Evolutionary conservation across 2,888 invertebrate genomes (phyloP), one percentile per base, ranked within the genome.

Genomic region (Hedychridium roseum): DNA sequence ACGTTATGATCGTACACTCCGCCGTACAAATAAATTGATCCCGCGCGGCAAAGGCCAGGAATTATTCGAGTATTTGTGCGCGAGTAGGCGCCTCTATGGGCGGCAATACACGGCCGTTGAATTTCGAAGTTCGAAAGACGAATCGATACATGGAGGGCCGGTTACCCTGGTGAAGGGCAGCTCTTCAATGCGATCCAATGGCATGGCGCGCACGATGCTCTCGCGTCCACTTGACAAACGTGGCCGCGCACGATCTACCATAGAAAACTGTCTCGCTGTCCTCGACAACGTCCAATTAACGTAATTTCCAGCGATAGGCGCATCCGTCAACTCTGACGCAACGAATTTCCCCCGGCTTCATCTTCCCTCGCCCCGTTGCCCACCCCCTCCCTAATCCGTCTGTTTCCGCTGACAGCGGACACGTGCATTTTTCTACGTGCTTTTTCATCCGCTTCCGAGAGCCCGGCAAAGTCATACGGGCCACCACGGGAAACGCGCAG

Each of bases 271-370:
- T 64, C 62, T 66, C 63, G 60, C 57, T 50, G 57, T 54, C 62
- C 63, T 68, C 64, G 63, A 61, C 66, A 64, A 63, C 57, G 66
- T 70, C 70, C 68, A 69, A 70, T 70, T 70, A 69, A 69, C 69
- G 66, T 70, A 68, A 70, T 68, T 66, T 60, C 60, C 42, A 47
- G 42, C 63, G 60, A 67, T 64, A 66, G 57, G 49, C 59, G 45
- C 58, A 68, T 66, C 65, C 66, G 69, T 69, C 60, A 57, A 50
- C 9, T 23, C 17, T 27, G 12, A 42, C 32, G 41, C 39, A 48
- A 60, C 51, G 49, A 60, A 46, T 43, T 43, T 43, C 45, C 47
- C 30, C 23, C 23, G 23, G 9, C 9, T 23, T 9, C 23, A 23
- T 9, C 9, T 9, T 23, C 5, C 23, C 23, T 9, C 9, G 23